Base-by-base conservation (phyloP, 2,797 vertebrate genomes). In the Eulemur coronatus region DNA sequence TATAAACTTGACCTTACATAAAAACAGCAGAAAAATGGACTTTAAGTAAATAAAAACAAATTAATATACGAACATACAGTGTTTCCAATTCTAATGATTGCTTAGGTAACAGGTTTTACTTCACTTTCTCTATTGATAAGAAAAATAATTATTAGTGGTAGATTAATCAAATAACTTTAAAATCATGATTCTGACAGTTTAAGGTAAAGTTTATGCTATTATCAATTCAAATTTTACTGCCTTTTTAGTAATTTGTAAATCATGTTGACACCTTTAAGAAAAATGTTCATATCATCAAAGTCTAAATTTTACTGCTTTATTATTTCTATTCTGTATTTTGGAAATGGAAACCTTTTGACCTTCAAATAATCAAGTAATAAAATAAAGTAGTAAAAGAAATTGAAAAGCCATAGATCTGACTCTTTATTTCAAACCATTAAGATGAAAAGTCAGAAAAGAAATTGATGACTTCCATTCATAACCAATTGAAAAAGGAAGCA, bases 271-370 rank as follows among this genome's bases (percentile, higher is more conserved):
- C 33, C 61, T 97, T 93, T 88, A 97, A 97, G 96, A 97, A 98
- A 98, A 97, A 96, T 61, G 84, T 93, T 72, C 90, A 89, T 90
- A 92, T 94, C 95, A 95, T 75, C 65, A 72, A 97, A 95, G 95
- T 91, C 78, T 43, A 96, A 90, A 88, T 97, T 97, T 97, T 97
- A 97, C 50, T 96, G 84, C 94, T 96, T 96, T 97, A 95, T 97
- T 97, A 97, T 97, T 97, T 97, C 95, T 97, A 96, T 96, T 97
- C 95, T 65, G 38, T 97, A 88, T 97, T 98, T 97, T 97, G 84
- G 84, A 97, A 97, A 97, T 97, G 97, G 78, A 96, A 97, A 81
- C 96, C 95, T 96, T 97, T 94, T 98, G 92, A 97, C 93, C 97
- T 97, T 97, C 96, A 97, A 93, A 97, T 95, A 97, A 94, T 84